Percentiles rank a stretch among this genome's conserved stretches.
Conservation (phyloP, 2,888 invertebrate genomes). For the Drosophila demipolita region DNA sequence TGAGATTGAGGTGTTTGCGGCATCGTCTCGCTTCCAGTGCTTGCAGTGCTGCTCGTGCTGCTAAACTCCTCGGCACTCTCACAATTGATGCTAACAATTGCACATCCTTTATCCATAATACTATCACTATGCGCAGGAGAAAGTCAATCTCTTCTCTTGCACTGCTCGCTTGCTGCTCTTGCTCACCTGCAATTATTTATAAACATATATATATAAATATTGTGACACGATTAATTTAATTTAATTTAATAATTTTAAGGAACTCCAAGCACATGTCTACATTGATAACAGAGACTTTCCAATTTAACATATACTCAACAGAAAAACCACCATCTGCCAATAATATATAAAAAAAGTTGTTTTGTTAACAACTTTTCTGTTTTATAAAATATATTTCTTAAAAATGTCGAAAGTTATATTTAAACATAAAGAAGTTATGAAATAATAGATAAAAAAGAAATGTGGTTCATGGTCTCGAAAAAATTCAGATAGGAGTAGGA, state of each 20-base stretch:
- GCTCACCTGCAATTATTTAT: constrained; percentile 39
- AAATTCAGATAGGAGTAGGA: background rate
- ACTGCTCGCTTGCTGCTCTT: constrained; percentile 10
- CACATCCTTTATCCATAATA: constrained; percentile 85
- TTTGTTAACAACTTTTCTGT: too few species aligned
- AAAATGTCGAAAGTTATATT: too few species aligned
- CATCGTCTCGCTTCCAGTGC: constrained; percentile 31
- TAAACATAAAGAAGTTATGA: too few species aligned
- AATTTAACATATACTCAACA: background rate
- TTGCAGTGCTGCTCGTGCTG: constrained; percentile 30
- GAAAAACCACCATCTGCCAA: background rate
- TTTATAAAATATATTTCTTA: too few species aligned
- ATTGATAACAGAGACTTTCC: background rate
- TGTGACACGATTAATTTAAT: background rate
- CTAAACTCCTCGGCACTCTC: constrained; percentile 51
- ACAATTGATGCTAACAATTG: constrained; percentile 73
- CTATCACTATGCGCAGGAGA: constrained; percentile 45
- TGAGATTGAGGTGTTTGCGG: constrained; percentile 33
- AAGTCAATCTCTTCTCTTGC: constrained; percentile 26
- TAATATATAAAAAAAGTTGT: background rate
- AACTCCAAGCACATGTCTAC: background rate
- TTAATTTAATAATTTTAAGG: background rate
- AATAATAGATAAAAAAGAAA: too few species aligned
- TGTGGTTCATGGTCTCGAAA: too few species aligned
- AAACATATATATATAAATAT: too few species aligned